Evolutionary conservation across 2,888 invertebrate species (phyloP).

Genomic region (Drosophila aldrichi): DNA sequence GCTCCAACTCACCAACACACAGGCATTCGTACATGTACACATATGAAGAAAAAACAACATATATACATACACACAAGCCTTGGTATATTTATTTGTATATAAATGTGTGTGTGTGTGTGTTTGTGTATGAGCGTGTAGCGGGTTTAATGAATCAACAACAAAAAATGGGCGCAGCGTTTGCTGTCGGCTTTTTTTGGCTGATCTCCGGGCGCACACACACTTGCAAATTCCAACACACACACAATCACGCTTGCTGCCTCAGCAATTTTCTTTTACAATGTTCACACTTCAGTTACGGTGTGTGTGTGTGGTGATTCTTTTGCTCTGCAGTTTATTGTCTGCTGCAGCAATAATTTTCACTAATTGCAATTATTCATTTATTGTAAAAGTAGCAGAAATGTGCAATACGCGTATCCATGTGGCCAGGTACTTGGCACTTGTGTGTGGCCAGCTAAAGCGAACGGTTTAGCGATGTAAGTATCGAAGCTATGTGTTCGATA

Average conservation of each 20-base stretch:
- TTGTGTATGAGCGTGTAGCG: conserved; percentile 42
- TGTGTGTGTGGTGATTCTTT: background rate
- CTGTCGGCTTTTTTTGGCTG: conserved; percentile 81
- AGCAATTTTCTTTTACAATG: conserved; percentile 30
- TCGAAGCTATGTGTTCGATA: background rate
- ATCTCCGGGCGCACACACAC: conserved; percentile 59
- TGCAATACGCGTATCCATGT: conserved; percentile 45
- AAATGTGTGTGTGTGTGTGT: background rate
- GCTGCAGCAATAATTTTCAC: conserved; percentile 10
- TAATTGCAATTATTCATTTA: conserved; percentile 28
- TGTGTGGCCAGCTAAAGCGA: conserved; percentile 29
- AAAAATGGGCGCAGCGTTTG: conserved; percentile 75
- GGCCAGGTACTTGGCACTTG: conserved; percentile 42
- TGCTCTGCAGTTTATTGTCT: background rate
- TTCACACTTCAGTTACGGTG: conserved; percentile 21
- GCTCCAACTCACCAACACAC: conserved; percentile 70
- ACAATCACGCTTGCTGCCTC: conserved; percentile 43
- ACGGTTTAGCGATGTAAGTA: conserved; percentile 1
- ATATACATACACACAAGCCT: conserved; percentile 35
- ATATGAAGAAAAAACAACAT: conserved; percentile 24
- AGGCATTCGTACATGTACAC: conserved; percentile 30
- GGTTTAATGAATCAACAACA: conserved; percentile 82
- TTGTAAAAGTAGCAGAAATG: conserved; percentile 33
- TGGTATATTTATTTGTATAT: conserved; percentile 11
- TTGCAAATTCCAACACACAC: conserved; percentile 66